A percentile compares a stretch with the other conserved stretches of the same genome.
phyloP scores from a whole-genome alignment of 2,888 invertebrate species.

The Acanthoscelides obtectus region DNA sequence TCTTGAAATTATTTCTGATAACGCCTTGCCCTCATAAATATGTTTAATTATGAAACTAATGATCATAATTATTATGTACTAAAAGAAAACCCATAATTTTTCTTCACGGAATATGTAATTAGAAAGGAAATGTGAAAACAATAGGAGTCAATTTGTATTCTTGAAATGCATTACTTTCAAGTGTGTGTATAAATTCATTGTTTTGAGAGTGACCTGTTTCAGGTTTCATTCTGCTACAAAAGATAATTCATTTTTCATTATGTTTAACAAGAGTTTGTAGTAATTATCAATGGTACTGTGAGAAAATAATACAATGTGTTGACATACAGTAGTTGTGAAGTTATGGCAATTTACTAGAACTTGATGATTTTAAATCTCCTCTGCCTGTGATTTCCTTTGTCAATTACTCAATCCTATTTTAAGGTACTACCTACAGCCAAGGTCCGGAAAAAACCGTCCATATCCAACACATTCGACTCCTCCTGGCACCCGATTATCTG shows the following conservation, averaged over 20 bases:
- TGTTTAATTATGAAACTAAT: too few species aligned
- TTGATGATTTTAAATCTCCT: not conserved
- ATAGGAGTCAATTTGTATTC: not conserved
- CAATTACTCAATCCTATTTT: slow-evolving; percentile 10
- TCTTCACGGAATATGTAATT: not conserved
- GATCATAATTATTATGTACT: not conserved
- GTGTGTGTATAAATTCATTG: not conserved
- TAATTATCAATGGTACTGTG: not conserved
- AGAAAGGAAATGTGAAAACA: not conserved
- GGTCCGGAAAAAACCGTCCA: slow-evolving; percentile 58
- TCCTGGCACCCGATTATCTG: slow-evolving; percentile 66
- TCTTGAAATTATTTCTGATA: too few species aligned
- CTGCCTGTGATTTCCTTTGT: slow-evolving; percentile 1
- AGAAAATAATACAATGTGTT: not conserved
- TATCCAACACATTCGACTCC: slow-evolving; percentile 65
- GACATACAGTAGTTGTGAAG: not conserved
- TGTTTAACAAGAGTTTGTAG: not conserved
- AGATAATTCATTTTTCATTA: not conserved
- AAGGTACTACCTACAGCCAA: slow-evolving; percentile 76
- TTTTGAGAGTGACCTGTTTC: not conserved
- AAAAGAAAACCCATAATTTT: not conserved
- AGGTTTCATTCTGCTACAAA: not conserved
- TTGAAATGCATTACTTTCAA: not conserved
- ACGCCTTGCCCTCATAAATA: too few species aligned
- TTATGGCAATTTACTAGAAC: not conserved